These are phyloP conservation scores for Drosophila orosa DNA, from an alignment of 1,140 invertebrate species.

Conservation along the genomic window DNA sequence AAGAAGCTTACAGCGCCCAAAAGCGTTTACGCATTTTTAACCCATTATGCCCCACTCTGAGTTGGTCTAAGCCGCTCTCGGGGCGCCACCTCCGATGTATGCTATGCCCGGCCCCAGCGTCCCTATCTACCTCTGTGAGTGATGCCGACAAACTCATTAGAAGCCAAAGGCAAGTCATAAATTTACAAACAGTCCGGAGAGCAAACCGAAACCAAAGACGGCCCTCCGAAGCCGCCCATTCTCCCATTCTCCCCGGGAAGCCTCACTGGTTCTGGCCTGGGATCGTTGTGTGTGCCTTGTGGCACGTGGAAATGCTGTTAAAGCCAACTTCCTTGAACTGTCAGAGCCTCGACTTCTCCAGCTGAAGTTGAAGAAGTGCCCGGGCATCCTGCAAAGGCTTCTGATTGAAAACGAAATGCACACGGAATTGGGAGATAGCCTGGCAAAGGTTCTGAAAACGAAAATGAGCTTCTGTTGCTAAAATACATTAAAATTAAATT, in stretches of 20 bases:
- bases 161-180: conserved; percentile 77
- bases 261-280: conserved; percentile 16
- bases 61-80: conserved; percentile 50
- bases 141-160: conserved; percentile 82
- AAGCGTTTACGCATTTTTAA: conserved; percentile 81
- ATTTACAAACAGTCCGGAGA: conserved; percentile 68
- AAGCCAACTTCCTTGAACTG: conserved; percentile 64
- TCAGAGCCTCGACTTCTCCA: conserved; percentile 32
- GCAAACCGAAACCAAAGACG: conserved; percentile 38
- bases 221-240: conserved; percentile 7
- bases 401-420: conserved; percentile 17
- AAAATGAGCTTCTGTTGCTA: too few relatives aligned
- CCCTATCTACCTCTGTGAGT: conserved; percentile 53
- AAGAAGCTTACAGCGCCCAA: conserved; percentile 77
- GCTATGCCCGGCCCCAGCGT: neutral
- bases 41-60: conserved; percentile 54
- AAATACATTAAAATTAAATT: neutral
- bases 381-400: conserved; percentile 11
- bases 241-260: conserved; percentile 12
- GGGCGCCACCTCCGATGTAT: conserved; percentile 22
- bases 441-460: neutral
- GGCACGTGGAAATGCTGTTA: conserved; percentile 62
- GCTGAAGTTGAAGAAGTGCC: conserved; percentile 31
- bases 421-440: neutral
- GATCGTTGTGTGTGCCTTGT: conserved; percentile 39